Conservation (phyloP, 2,888 invertebrate species). For the Creontiades dilutus region DNA sequence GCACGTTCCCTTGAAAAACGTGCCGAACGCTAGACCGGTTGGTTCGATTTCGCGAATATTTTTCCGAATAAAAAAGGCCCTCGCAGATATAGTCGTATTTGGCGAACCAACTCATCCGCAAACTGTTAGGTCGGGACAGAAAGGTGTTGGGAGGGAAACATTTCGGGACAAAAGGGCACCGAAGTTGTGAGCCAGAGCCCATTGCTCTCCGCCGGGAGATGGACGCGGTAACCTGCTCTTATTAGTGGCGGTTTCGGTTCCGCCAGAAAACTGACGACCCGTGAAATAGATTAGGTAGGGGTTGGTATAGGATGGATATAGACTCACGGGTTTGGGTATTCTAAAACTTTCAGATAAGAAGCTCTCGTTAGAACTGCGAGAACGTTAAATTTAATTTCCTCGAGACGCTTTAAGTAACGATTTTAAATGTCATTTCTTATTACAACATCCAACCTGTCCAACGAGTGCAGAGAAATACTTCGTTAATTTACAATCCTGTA, state of each 20-base stretch:
- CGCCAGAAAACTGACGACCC: constrained; percentile 25
- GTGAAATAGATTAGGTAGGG: constrained; percentile 21
- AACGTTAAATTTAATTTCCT: too few species aligned
- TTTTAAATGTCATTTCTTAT: too few species aligned
- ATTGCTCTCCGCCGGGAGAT: background rate
- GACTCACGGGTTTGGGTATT: background rate
- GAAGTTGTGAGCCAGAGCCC: constrained; percentile 11
- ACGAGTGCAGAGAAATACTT: too few species aligned
- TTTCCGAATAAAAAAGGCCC: too few species aligned
- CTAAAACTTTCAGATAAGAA: too few species aligned
- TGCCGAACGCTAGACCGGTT: too few species aligned
- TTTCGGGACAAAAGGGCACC: background rate
- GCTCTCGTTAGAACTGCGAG: too few species aligned
- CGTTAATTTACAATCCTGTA: too few species aligned
- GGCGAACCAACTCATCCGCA: background rate
- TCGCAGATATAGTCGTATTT: background rate
- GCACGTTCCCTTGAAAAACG: too few species aligned
- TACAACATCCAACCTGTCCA: too few species aligned
- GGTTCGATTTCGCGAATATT: too few species aligned
- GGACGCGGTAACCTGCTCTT: background rate
- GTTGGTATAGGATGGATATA: background rate
- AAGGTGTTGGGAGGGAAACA: background rate
- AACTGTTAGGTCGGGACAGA: background rate
- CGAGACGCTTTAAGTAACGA: too few species aligned
- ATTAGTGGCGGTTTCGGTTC: background rate